These are phyloP conservation scores for Drosophila pseudotalamancana DNA, from an alignment of 2,888 invertebrate species.

Conservation along the genomic window DNA sequence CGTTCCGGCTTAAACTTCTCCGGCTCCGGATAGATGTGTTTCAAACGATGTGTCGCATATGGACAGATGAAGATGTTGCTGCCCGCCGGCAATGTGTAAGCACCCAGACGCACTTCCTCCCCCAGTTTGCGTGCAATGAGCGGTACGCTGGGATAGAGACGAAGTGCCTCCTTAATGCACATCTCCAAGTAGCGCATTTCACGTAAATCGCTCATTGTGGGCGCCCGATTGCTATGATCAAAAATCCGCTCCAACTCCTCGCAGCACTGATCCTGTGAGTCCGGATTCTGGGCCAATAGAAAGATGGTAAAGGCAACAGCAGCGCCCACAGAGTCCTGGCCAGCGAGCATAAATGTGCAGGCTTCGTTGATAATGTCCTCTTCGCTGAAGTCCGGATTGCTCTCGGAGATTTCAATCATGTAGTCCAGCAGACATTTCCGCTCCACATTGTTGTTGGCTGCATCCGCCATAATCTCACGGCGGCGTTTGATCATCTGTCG, in stretches of 20 bases:
- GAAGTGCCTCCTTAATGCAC: constrained; percentile 89
- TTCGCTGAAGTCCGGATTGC: constrained; percentile 85
- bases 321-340: constrained; percentile 87
- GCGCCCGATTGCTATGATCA: constrained; percentile 83
- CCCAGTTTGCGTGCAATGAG: constrained; percentile 82
- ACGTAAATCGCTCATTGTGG: constrained; percentile 86
- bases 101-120: constrained; percentile 84
- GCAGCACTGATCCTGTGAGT: constrained; percentile 84
- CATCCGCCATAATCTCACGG: constrained; percentile 64
- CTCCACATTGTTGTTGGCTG: constrained; percentile 62
- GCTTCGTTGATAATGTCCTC: constrained; percentile 87
- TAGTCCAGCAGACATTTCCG: constrained; percentile 85
- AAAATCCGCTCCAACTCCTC: constrained; percentile 85
- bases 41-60: constrained; percentile 86
- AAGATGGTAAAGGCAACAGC: constrained; percentile 86
- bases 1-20: constrained; percentile 86
- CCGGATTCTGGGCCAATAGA: constrained; percentile 85
- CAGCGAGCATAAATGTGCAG: constrained; percentile 88
- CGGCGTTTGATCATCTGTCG: constrained; percentile 83
- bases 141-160: constrained; percentile 85
- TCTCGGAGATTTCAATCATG: constrained; percentile 86
- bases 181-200: constrained; percentile 88
- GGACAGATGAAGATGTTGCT: constrained; percentile 86
- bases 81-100: constrained; percentile 85
- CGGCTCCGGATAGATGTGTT: constrained; percentile 86